phyloP scores from a whole-genome alignment of 2,888 invertebrate genomes.

The Nephrotoma appendiculata region DNA sequence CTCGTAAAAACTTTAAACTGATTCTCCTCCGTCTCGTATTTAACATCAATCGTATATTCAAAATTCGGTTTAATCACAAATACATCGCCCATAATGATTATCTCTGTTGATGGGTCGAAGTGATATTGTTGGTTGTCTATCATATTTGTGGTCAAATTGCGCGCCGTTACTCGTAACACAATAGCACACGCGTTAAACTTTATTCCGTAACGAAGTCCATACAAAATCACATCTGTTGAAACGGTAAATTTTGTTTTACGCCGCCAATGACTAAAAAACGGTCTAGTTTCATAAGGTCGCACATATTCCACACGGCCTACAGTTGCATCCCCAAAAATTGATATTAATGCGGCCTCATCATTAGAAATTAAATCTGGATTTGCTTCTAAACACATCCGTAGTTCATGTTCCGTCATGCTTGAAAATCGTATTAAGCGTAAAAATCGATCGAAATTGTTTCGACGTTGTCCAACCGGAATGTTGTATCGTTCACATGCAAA shows the following conservation, averaged over 20 bases:
- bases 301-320: background rate
- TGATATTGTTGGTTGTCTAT: background rate
- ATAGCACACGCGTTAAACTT: background rate
- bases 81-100: background rate
- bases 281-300: background rate
- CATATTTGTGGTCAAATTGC: background rate
- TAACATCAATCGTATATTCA: background rate
- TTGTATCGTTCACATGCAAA: background rate
- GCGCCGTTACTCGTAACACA: background rate
- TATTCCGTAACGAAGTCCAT: background rate
- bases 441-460: background rate
- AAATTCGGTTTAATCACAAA: background rate
- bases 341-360: background rate
- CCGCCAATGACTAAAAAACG: background rate
- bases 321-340: background rate
- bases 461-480: background rate
- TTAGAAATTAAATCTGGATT: background rate
- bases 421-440: background rate
- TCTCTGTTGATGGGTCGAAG: background rate
- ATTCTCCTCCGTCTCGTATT: background rate
- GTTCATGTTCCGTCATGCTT: background rate
- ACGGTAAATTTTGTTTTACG: background rate
- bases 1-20: background rate
- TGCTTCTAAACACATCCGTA: background rate
- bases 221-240: background rate